Percentiles rank a stretch among this genome's conserved stretches.
Conservation (phyloP, 2,888 invertebrate genomes). For the Nomada flava region DNA sequence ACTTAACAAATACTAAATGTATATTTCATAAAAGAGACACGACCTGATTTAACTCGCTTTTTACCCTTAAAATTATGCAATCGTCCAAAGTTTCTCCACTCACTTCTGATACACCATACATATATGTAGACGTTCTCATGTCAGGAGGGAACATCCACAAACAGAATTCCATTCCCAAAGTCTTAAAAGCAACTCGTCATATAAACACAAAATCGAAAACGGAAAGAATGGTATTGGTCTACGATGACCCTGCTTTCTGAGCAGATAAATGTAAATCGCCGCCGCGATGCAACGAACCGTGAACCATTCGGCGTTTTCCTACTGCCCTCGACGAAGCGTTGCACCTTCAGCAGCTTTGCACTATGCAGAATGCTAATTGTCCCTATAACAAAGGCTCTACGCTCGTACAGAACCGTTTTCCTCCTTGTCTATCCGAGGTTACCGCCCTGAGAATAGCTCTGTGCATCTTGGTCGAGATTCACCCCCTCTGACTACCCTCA, state of each 20-base stretch:
- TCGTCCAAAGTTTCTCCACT: too few species aligned
- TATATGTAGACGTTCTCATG: background rate
- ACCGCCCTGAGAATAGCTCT: slow-evolving; percentile 52
- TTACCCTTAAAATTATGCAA: too few species aligned
- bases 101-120: too few species aligned
- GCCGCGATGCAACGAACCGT: slow-evolving; percentile 27
- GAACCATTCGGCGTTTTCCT: slow-evolving; percentile 62
- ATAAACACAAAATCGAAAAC: background rate
- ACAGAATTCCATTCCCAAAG: background rate
- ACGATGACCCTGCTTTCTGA: slow-evolving; percentile 12
- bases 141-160: background rate
- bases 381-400: slow-evolving; percentile 69
- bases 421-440: slow-evolving; percentile 38
- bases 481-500: background rate
- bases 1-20: too few species aligned
- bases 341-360: slow-evolving; percentile 34
- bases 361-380: slow-evolving; percentile 76
- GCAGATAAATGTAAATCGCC: slow-evolving; percentile 44
- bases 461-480: slow-evolving; percentile 22
- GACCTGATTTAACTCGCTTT: too few species aligned
- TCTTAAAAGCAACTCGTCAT: slow-evolving; percentile 11
- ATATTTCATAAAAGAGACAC: too few species aligned
- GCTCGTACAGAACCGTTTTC: slow-evolving; percentile 22
- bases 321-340: slow-evolving; percentile 49
- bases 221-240: background rate